Evolutionary conservation across 1,140 invertebrate species (phyloP).

Genomic region (Macrotrachela quadricornifera): DNA sequence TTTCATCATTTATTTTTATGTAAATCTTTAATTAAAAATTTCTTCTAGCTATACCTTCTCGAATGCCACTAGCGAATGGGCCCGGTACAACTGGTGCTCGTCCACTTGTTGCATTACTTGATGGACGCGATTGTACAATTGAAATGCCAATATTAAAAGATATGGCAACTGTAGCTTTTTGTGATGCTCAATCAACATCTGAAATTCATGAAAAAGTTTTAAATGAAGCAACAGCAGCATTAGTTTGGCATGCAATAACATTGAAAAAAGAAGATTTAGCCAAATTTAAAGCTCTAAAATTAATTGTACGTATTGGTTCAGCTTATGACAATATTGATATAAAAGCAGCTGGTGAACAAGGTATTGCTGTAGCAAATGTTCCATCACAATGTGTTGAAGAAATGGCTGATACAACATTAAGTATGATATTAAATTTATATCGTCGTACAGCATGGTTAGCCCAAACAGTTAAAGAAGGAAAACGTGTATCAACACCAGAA

Average conservation of each 20-base stretch:
- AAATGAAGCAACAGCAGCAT: constrained; percentile 92
- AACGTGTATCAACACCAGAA: constrained; percentile 40
- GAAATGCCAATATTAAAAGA: constrained; percentile 99
- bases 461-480: constrained; percentile 87
- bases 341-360: constrained; percentile 46
- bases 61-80: too few relatives aligned
- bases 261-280: constrained; percentile 95
- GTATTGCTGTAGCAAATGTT: constrained; percentile 97
- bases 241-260: constrained; percentile 99
- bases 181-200: constrained; percentile 92
- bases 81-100: background rate
- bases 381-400: constrained; percentile 98
- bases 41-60: too few relatives aligned
- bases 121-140: constrained; percentile 92
- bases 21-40: too few relatives aligned
- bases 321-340: constrained; percentile 98
- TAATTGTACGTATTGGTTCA: constrained; percentile 84
- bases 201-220: constrained; percentile 99
- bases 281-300: constrained; percentile 94
- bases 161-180: constrained; percentile 96
- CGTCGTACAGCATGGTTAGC: constrained; percentile 94
- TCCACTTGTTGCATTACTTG: constrained; percentile 82
- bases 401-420: constrained; percentile 92
- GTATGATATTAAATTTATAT: constrained; percentile 92
- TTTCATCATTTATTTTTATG: too few relatives aligned